These are phyloP conservation scores for Carabus problematicus DNA, from an alignment of 2,888 invertebrate species.

Conservation along the genomic window DNA sequence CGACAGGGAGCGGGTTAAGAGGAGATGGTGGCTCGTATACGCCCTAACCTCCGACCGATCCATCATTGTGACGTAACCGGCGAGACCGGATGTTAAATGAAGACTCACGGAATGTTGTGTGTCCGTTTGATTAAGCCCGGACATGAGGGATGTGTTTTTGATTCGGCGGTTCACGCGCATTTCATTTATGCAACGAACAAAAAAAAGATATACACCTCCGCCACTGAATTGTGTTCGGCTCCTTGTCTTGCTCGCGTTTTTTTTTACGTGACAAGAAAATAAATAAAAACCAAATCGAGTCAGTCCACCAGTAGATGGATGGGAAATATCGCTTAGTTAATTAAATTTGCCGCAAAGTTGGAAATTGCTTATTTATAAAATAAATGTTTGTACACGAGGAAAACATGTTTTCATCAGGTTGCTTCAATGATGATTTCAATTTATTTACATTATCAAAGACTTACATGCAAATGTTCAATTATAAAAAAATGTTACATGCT, in stretches of 20 bases:
- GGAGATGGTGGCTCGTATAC: neutral
- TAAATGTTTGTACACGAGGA: neutral
- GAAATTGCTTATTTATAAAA: constrained; percentile 5
- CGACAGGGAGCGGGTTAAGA: too few relatives aligned
- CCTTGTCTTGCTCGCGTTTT: neutral
- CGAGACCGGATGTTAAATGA: constrained; percentile 26
- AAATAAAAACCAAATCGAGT: constrained; percentile 11
- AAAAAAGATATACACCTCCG: neutral
- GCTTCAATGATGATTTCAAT: too few relatives aligned
- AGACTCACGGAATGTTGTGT: constrained; percentile 37
- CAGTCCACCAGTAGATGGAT: constrained; percentile 1
- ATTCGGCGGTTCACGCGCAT: constrained; percentile 24
- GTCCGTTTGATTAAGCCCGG: constrained; percentile 38
- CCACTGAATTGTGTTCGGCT: neutral
- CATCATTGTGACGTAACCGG: constrained; percentile 33
- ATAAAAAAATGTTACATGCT: too few relatives aligned
- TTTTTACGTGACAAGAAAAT: constrained; percentile 29
- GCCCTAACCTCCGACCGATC: constrained; percentile 16
- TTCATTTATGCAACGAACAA: constrained; percentile 9
- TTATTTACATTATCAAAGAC: too few relatives aligned
- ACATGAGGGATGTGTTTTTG: constrained; percentile 39
- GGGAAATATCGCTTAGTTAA: constrained; percentile 27
- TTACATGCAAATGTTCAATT: too few relatives aligned
- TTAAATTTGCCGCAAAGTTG: neutral
- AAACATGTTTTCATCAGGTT: too few relatives aligned